Base-by-base conservation (phyloP, 2,797 vertebrate species). In the Pseudochirops cupreus region DNA sequence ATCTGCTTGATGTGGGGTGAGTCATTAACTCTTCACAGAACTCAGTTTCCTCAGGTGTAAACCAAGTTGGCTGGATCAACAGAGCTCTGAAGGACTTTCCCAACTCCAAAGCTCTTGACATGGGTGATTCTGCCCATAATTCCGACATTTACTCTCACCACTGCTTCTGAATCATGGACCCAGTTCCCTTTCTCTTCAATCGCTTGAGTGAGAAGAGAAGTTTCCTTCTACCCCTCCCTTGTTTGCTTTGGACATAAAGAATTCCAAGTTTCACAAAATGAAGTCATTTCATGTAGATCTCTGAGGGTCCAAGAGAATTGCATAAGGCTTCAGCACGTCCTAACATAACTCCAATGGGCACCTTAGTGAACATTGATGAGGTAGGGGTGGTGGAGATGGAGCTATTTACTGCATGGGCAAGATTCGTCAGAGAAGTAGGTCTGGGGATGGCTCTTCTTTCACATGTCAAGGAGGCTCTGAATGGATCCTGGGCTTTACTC, bases 261-360 rank as follows among this genome's bases (percentile, higher is more conserved):
- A 0, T 2, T 14, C 39, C 33, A 39, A 33, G 5, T 82, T 52
- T 50, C 0, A 62, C 10, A 58, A 28, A n/a, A 5, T 0, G 39
- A 89, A 0, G 7, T 3, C 4, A 59, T 4, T 58, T 89, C 26
- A n/a, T 0, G 52, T 39, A 13, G 29, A 54, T 46, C 87, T 16
- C 91, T 0, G 0, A 0, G 0, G 46, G 93, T 29, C 94, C 92
- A 24, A 0, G 1, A 92, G 91, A 92, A 7, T 57, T 26, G 50
- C n/a, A 7, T 0, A 39, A 74, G n/a, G 39, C 67, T 74, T 7
- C 21, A 1, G 10, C 1, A 2, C 0, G 0, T 56, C 87, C 58
- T 0, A 7, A 90, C 33, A 33, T 4, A 46, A 28, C 57, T 91
- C 0, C 2, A 93, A 91, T 67, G 28, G 89, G 39, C 0, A 0